Conservation (phyloP, 2,113 vertebrate genomes). For the Notothenia rossii region DNA sequence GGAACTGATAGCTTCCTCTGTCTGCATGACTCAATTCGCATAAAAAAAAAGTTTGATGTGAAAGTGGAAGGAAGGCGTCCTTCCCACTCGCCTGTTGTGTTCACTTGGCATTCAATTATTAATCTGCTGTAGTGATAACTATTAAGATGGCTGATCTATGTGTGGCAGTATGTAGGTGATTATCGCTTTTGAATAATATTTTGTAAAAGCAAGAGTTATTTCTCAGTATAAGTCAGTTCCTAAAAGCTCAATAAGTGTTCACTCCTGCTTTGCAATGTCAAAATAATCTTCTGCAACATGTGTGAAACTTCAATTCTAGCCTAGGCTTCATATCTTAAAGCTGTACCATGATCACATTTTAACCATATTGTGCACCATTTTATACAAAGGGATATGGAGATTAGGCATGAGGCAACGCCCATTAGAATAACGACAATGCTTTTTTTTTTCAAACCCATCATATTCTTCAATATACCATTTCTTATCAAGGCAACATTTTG, state of each 20-base stretch:
- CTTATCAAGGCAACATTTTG: neutral
- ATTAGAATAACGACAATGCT: slow-evolving; percentile 36
- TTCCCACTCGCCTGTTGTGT: neutral
- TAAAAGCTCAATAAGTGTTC: neutral
- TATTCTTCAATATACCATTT: neutral
- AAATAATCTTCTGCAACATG: neutral
- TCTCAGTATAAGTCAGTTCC: neutral
- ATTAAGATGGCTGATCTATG: neutral
- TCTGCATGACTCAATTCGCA: neutral
- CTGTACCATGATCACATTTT: neutral
- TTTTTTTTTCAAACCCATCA: neutral
- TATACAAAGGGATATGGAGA: slow-evolving; percentile 41
- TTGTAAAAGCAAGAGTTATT: neutral
- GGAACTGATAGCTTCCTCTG: slow-evolving; percentile 17
- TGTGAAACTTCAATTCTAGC: neutral
- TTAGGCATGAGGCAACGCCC: slow-evolving; percentile 53
- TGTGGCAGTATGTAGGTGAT: neutral
- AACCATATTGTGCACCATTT: slow-evolving; percentile 15
- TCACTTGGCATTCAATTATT: slow-evolving; percentile 19
- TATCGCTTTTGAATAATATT: neutral
- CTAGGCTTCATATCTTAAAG: neutral
- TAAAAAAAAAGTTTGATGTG: slow-evolving; percentile 51
- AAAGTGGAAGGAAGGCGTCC: slow-evolving; percentile 14
- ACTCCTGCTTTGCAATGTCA: neutral
- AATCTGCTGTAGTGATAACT: neutral